Conservation (phyloP, 2,113 vertebrate genomes). For the Equus quagga region DNA sequence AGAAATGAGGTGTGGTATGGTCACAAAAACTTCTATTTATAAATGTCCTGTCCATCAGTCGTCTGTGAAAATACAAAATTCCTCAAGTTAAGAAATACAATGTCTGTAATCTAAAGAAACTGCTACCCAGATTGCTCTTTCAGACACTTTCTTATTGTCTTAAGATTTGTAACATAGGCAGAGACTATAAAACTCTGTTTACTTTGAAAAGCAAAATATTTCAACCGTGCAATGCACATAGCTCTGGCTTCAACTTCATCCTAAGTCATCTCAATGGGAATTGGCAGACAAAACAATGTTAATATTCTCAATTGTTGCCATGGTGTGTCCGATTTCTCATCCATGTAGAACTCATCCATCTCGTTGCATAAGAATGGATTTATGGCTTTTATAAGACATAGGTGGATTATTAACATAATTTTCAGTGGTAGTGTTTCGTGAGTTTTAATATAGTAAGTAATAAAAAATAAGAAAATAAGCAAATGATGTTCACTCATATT, state of each 20-base stretch:
- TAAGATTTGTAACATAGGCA: neutral
- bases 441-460: neutral
- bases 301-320: neutral
- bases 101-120: neutral
- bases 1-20: neutral
- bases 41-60: neutral
- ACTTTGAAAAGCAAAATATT: slow-evolving; percentile 6
- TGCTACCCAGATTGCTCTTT: neutral
- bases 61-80: neutral
- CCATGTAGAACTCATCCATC: neutral
- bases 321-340: neutral
- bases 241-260: neutral
- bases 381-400: neutral
- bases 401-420: neutral
- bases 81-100: neutral
- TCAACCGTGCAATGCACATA: neutral
- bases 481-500: neutral
- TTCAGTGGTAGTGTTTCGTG: neutral
- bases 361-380: neutral
- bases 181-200: neutral
- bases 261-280: neutral
- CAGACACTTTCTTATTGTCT: neutral
- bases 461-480: neutral
- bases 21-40: neutral
- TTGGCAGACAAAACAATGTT: neutral